These are phyloP conservation scores for Numida meleagris DNA, from an alignment of 2,113 vertebrate genomes.

Conservation along the genomic window DNA sequence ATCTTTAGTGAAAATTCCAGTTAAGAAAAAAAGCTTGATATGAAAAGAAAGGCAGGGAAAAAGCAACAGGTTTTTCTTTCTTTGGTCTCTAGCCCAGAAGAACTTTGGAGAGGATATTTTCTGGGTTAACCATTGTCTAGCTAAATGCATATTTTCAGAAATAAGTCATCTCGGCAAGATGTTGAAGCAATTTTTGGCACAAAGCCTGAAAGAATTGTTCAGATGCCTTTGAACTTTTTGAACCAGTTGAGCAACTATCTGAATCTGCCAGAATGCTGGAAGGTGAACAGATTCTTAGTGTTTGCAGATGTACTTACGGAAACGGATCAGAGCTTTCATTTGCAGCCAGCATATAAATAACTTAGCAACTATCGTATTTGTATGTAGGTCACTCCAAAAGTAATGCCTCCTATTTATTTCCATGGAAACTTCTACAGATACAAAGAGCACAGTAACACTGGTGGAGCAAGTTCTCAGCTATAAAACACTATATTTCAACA, in stretches of 20 bases:
- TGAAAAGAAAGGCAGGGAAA: background rate
- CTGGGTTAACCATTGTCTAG: background rate
- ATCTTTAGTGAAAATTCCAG: background rate
- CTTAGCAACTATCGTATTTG: background rate
- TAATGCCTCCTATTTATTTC: too few relatives aligned
- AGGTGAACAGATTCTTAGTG: background rate
- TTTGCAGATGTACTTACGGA: background rate
- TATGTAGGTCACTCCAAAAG: too few relatives aligned
- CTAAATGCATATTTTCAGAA: background rate
- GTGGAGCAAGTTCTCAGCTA: too few relatives aligned
- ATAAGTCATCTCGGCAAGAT: background rate
- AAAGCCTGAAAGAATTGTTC: background rate
- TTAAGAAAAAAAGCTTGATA: background rate
- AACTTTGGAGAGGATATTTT: background rate
- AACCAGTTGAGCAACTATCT: background rate
- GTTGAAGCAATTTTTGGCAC: background rate
- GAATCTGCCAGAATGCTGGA: background rate
- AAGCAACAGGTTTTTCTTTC: background rate
- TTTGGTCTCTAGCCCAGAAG: background rate
- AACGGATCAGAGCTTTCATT: background rate
- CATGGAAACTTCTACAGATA: too few relatives aligned
- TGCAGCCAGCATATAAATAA: background rate
- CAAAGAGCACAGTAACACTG: too few relatives aligned
- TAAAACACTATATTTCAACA: too few relatives aligned
- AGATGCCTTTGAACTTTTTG: background rate